Base-by-base conservation (phyloP, 1,140 invertebrate species). In the Drosophila pallidifrons region DNA sequence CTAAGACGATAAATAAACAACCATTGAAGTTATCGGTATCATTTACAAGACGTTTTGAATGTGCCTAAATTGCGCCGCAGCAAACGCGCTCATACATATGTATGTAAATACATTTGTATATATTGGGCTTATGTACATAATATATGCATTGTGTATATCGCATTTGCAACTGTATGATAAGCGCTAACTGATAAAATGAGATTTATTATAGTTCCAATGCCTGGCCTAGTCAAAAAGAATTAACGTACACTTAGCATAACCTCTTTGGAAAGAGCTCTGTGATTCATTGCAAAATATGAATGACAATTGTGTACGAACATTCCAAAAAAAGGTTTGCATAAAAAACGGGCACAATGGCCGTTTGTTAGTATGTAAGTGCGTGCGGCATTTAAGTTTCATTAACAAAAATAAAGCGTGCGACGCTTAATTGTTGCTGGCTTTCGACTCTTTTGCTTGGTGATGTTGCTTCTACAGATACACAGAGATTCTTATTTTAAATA, bases 151-250 rank as follows among this genome's bases (percentile, higher is more conserved):
- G 59, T 64, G 69, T 57, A 55, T 68, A 76, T 73, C 54, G 7
- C 30, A 81, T 81, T 82, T 79, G 77, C 83, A 66, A 73, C 52
- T 69, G 47, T 38, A 3, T 79, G 85, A 88, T 88, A 88, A 77
- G 49, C 28, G 28, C 52, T 74, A 85, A 28, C 81, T 89, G 86
- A 90, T 89, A 89, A 85, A 75, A 75, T 52, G 3, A 79, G 85
- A 89, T 81, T 85, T 88, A 88, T 89, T 76, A 76, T 80, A 79
- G 74, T 81, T 87, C 67, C 67, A 73, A 61, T 47, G 73, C 5
- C 38, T 52, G 11, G 46, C 45, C 25, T 10, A 51, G 45, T 35
- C 15, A n/a, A 54, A 68, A 28, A 10, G 25, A 4, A 58, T 28
- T 64, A 32, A 35, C 38, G 61, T 32, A 35, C 51, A 52, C 41